Conservation (phyloP, 2,113 vertebrate genomes). For the Haliaeetus leucogaster region DNA sequence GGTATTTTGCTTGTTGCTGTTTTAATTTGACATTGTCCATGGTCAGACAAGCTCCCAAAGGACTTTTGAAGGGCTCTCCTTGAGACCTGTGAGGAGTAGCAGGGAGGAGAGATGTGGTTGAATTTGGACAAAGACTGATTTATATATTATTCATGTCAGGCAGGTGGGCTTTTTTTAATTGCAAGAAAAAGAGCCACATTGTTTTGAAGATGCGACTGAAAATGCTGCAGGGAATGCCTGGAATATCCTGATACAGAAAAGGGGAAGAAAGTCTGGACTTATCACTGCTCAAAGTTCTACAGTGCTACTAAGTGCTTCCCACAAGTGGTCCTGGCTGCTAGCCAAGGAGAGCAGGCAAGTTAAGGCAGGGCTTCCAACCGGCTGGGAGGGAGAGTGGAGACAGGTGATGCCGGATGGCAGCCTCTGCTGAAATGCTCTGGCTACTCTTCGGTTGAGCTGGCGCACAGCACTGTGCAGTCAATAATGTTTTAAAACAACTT, state of each 20-base stretch:
- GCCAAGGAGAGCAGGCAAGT: background rate
- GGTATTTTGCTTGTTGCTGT: background rate
- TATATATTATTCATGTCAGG: background rate
- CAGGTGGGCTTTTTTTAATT: background rate
- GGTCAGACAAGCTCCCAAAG: background rate
- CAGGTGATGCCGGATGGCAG: background rate
- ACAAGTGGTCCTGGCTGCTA: background rate
- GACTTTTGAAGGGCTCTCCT: background rate
- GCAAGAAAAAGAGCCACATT: background rate
- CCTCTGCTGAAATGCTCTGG: background rate
- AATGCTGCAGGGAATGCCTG: background rate
- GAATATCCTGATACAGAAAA: background rate
- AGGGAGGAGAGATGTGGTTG: background rate
- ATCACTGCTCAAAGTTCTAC: too few species aligned
- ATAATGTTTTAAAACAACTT: background rate
- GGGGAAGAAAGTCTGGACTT: background rate
- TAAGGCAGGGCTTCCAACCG: background rate
- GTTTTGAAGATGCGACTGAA: background rate
- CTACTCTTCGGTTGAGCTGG: background rate
- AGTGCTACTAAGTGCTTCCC: background rate
- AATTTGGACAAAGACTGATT: background rate
- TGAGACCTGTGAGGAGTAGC: background rate
- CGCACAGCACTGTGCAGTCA: rapidly evolving
- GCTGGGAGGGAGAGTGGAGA: background rate
- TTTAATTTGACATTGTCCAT: background rate